phyloP scores from a whole-genome alignment of 2,888 invertebrate genomes.

The Crioceris asparagi region DNA sequence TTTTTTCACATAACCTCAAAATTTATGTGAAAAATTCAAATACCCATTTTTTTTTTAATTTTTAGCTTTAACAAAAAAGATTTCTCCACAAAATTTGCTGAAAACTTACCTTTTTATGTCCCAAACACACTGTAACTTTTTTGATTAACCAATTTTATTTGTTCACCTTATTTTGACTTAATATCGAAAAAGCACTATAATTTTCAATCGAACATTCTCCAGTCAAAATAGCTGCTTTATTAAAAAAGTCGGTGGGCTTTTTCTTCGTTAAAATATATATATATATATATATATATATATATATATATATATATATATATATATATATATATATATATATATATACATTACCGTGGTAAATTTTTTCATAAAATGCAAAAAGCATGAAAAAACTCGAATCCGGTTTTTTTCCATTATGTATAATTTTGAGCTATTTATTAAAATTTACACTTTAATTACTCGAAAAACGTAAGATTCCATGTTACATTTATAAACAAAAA shows the following conservation, averaged over 20 bases:
- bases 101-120: too few species aligned
- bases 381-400: background rate
- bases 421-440: too few species aligned
- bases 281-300: slow-evolving; percentile 9
- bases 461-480: too few species aligned
- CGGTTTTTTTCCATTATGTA: too few species aligned
- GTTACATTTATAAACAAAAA: too few species aligned
- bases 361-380: background rate
- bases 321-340: background rate
- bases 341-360: too few species aligned
- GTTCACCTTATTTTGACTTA: slow-evolving; percentile 6
- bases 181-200: too few species aligned
- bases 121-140: slow-evolving; percentile 4
- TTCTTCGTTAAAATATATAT: too few species aligned
- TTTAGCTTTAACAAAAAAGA: slow-evolving; percentile 6
- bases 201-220: slow-evolving; percentile 4
- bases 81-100: slow-evolving; percentile 5
- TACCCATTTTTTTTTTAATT: slow-evolving; percentile 9
- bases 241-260: too few species aligned
- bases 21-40: too few species aligned
- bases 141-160: slow-evolving; percentile 5
- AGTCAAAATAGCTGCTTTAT: slow-evolving; percentile 7
- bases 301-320: background rate
- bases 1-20: too few species aligned
- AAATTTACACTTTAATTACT: too few species aligned